A percentile compares a stretch with the other conserved stretches of the same genome.
Evolutionary conservation across 2,797 vertebrate genomes (phyloP).

Genomic region (Melanotaenia maccullochi): DNA sequence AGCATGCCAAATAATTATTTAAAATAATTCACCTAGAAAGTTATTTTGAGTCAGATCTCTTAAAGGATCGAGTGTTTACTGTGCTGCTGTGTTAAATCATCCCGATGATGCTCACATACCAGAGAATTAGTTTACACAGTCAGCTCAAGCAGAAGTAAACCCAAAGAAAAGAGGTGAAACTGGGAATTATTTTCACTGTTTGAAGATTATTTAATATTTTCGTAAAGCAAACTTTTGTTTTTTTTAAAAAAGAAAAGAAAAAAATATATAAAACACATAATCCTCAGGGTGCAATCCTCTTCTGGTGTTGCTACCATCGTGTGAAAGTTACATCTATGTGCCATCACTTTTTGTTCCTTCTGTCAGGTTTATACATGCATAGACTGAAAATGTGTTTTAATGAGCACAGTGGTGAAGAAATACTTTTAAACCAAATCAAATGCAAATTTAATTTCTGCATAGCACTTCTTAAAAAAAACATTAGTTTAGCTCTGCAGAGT

Average conservation of each 20-base stretch:
- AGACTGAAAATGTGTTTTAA: conserved; percentile 41
- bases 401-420: conserved; percentile 35
- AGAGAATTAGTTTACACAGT: conserved; percentile 10
- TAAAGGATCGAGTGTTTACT: conserved; percentile 34
- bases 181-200: conserved; percentile 16
- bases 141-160: conserved; percentile 17
- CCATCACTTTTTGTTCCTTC: neutral
- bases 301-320: neutral
- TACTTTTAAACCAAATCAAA: conserved; percentile 54
- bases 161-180: conserved; percentile 10
- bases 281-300: neutral
- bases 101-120: conserved; percentile 31
- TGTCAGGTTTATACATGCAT: conserved; percentile 14
- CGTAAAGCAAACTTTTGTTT: neutral
- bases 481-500: conserved; percentile 44
- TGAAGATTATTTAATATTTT: conserved; percentile 17
- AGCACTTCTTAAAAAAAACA: conserved; percentile 30
- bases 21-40: conserved; percentile 20
- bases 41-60: conserved; percentile 38
- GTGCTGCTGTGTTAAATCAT: conserved; percentile 31
- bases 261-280: neutral
- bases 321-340: neutral
- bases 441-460: conserved; percentile 55
- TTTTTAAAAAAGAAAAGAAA: neutral
- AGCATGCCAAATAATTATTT: conserved; percentile 15